Percentiles rank a stretch among this genome's conserved stretches.
These are phyloP conservation scores for Odocoileus hemionus DNA, from an alignment of 2,113 vertebrate genomes.

Conservation along the genomic window DNA sequence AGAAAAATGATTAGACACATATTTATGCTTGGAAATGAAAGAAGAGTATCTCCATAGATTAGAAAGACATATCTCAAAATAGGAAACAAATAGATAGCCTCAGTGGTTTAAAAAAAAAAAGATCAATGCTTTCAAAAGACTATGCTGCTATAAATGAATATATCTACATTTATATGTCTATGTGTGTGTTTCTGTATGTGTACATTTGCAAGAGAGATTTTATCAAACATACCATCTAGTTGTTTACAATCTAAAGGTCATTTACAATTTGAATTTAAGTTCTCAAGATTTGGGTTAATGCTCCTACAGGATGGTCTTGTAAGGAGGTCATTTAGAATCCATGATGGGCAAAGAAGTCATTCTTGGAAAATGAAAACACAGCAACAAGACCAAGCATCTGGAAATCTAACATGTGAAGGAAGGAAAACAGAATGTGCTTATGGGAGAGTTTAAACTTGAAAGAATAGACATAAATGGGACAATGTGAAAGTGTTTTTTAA, in stretches of 20 bases:
- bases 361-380: background rate
- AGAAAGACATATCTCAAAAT: background rate
- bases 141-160: background rate
- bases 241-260: background rate
- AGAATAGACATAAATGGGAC: background rate
- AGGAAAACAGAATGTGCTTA: background rate
- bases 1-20: background rate
- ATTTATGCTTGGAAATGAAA: conserved; percentile 20
- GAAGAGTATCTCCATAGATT: background rate
- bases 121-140: background rate
- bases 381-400: background rate
- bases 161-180: background rate
- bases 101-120: background rate
- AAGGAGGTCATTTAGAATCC: background rate
- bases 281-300: background rate
- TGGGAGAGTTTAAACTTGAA: background rate
- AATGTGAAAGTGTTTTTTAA: background rate
- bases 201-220: background rate
- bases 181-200: no score
- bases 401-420: background rate
- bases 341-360: background rate
- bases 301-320: background rate
- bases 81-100: background rate
- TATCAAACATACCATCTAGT: background rate
- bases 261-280: background rate